Evolutionary conservation across 2,888 invertebrate species (phyloP), one percentile per base, ranked within the genome.

Genomic region (Furcula furcula): DNA sequence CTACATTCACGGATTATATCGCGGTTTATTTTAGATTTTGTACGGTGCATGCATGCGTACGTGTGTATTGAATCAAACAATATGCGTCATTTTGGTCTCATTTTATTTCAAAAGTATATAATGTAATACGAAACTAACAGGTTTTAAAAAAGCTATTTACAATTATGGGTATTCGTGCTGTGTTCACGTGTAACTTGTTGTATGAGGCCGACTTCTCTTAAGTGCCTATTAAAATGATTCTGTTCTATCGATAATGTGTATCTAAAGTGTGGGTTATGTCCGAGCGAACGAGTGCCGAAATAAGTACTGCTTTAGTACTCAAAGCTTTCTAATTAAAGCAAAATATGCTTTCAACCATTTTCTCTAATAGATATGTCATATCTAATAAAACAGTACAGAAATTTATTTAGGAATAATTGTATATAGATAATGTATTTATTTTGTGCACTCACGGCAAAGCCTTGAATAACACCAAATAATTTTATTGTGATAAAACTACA

Each of bases 391-490:
- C 25, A 29, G 36, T 44, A 40, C 39, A 36, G 26, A 25, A 25
- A 20, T n/a, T n/a, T n/a, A 29, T 28, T 25, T 7, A 22, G 3
- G n/a, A 31, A 1, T 19, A 19, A 14, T 29, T 16, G 15, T 21
- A 20, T 31, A 40, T 33, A 23, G 29, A 37, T 36, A n/a, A n/a
- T n/a, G n/a, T n/a, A 36, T 48, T 41, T 47, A 33, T 46, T 43
- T 49, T 9, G 26, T 54, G 55, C 56, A 54, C 52, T 57, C 46
- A 35, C 34, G 40, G 49, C 52, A 46, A 55, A 65, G 67, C 67
- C 69, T 68, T 68, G 58, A 47, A 66, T 49, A 47, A 74, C 75
- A 73, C 75, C 76, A 76, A 75, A 54, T 73, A 70, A 55, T 53
- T 61, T 58, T 58, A 57, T 49, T 49, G 55, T 55, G 61, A 59